Evolutionary conservation across 2,797 vertebrate species (phyloP), one percentile per base, ranked within the genome.

Genomic region (Myiothlypis coronata): DNA sequence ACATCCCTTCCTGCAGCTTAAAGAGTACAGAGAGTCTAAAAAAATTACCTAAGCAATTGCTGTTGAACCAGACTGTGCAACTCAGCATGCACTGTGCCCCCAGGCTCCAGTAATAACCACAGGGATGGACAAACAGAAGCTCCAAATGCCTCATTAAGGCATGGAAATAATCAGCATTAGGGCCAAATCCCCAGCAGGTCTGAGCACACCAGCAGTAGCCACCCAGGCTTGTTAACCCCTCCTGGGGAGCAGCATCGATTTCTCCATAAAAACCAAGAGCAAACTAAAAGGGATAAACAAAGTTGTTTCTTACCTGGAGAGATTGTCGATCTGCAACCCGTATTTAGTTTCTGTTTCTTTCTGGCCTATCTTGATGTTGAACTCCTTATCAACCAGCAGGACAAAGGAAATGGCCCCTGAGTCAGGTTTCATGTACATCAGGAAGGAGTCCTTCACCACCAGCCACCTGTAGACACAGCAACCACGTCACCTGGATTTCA

Each of bases 401-500:
- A 99, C 99, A 8, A 99, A 99, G 63, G 99, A 98, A 70, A 99
- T 98, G 77, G 98, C 98, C 4, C 99, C 99, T 0, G 98, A 98
- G 92, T 99, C 99, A 1, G 98, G 98, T 87, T 99, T 99, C 99
- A 99, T 98, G 94, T 99, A 99, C 27, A 99, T 76, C 81, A 99
- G 97, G 97, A 99, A 99, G 0, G 99, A 99, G 93, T 99, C 99
- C 94, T 99, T 99, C 94, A 99, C 98, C 92, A 99, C 98, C 97
- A 99, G 94, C 99, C 99, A 99, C 96, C 99, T 99, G 83, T 21
- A 17, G 95, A 94, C 76, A 94, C 41, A 94, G 26, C 21, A 89
- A 79, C 7, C 34, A 19, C 2, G 2, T 26, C 67, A 93, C 41
- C 47, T 26, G 32, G 32, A 75, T 49, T 50, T 30, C 44, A 59